A percentile compares a stretch with the other conserved stretches of the same genome.
Conservation (phyloP, 2,797 vertebrate species). For the Coilia nasus region DNA sequence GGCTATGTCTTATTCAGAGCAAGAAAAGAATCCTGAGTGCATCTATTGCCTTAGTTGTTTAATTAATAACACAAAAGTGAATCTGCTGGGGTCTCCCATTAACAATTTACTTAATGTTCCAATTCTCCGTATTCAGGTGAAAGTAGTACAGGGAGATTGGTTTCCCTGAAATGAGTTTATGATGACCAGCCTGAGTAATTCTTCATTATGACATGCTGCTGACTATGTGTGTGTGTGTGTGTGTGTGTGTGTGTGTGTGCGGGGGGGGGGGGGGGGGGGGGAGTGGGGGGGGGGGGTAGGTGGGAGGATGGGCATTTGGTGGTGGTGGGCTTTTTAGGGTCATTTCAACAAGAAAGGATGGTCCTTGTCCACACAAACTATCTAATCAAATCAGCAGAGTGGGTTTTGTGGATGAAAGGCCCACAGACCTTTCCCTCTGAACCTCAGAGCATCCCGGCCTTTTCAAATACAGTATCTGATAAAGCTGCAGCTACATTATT, state of each 20-base stretch:
- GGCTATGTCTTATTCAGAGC: not conserved
- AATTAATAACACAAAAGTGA: not conserved
- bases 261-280: no score
- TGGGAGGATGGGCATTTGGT: not conserved
- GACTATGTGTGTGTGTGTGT: not conserved
- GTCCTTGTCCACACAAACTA: conserved; percentile 10
- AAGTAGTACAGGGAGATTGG: not conserved
- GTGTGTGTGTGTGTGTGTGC: not conserved
- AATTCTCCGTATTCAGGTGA: not conserved
- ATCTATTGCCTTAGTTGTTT: not conserved
- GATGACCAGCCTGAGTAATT: not conserved
- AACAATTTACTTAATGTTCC: not conserved
- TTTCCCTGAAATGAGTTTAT: not conserved
- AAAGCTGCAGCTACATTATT: conserved; percentile 42
- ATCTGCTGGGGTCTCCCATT: not conserved
- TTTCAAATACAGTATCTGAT: conserved; percentile 42
- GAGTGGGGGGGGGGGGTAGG: not conserved
- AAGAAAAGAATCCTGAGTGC: conserved; percentile 1
- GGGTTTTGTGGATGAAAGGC: conserved; percentile 27
- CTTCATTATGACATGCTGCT: not conserved
- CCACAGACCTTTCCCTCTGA: conserved; percentile 27
- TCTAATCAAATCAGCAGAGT: conserved; percentile 45
- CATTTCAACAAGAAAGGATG: conserved; percentile 27
- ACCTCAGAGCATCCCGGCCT: conserved; percentile 28
- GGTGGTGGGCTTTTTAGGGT: no score